These are phyloP conservation scores for Nothoprocta pentlandii DNA, from an alignment of 2,113 vertebrate genomes.

Conservation along the genomic window DNA sequence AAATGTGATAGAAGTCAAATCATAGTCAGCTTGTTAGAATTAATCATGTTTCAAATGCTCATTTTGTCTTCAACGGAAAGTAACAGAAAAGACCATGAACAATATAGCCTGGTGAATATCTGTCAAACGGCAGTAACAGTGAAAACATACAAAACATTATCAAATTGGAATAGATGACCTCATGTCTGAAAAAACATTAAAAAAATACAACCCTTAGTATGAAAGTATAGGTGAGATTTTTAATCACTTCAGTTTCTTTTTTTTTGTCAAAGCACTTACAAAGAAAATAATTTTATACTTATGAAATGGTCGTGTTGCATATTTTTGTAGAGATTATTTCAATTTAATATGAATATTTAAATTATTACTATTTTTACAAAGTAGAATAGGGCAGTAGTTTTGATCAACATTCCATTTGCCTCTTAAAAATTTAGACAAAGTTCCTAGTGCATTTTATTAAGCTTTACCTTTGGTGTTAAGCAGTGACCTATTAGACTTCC, in stretches of 20 bases:
- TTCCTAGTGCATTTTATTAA: slow-evolving; percentile 79
- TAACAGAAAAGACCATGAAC: slow-evolving; percentile 59
- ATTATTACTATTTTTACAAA: slow-evolving; percentile 60
- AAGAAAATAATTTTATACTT: slow-evolving; percentile 71
- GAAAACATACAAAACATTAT: slow-evolving; percentile 65
- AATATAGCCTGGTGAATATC: slow-evolving; percentile 53
- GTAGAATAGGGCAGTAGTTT: slow-evolving; percentile 68
- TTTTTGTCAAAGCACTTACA: slow-evolving; percentile 69
- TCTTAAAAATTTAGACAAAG: slow-evolving; percentile 72
- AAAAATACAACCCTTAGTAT: slow-evolving; percentile 73
- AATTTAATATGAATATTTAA: slow-evolving; percentile 67
- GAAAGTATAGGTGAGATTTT: slow-evolving; percentile 66
- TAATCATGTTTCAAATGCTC: slow-evolving; percentile 64
- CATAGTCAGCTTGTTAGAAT: slow-evolving; percentile 70
- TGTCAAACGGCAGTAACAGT: slow-evolving; percentile 41
- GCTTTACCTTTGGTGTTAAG: slow-evolving; percentile 85
- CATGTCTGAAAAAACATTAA: slow-evolving; percentile 62
- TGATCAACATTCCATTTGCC: slow-evolving; percentile 63
- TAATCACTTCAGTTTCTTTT: slow-evolving; percentile 52
- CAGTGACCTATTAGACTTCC: slow-evolving; percentile 67
- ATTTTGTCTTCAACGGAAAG: slow-evolving; percentile 63
- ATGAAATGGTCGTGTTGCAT: slow-evolving; percentile 71
- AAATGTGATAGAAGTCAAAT: slow-evolving; percentile 73
- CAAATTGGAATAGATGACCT: slow-evolving; percentile 63
- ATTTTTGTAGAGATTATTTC: slow-evolving; percentile 72